Evolutionary conservation across 2,797 vertebrate genomes (phyloP), one percentile per base, ranked within the genome.

Genomic region (Trichosurus vulpecula): DNA sequence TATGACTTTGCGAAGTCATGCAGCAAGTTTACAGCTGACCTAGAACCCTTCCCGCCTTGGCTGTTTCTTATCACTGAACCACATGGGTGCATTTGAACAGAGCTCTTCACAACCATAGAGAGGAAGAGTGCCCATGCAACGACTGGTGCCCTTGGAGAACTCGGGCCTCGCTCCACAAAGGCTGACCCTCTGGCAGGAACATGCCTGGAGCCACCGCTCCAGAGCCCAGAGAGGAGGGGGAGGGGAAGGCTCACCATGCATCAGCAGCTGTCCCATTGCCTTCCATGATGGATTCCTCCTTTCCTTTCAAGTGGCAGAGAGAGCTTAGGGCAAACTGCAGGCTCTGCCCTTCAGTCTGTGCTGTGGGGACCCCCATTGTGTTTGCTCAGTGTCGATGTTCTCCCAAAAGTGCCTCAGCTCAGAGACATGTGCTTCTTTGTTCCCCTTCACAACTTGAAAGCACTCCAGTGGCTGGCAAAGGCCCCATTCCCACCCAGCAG

Each of bases 351-450:
- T 13, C 35, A 11, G 22, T 91, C 41, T 92, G 56, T 92, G 95
- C 90, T 53, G 27, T 61, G 27, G 61, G 54, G 35, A 95, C n/a
- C 41, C 22, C 74, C 94, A 90, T 96, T 98, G 96, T 97, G 91
- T 97, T 93, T 97, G 98, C 87, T 98, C 95, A 81, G 55, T 4
- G 1, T 97, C 94, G 94, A 16, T 92, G 92, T 93, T 90, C 13
- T 56, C 91, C 92, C 91, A 87, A 93, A 0, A 0, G 66, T 55
- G 95, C 30, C 27, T 54, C 66, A 91, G 95, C 96, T 92, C 52
- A 92, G 94, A 96, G 97, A 96, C 94, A 93, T 29, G 54, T 93
- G 74, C 52, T 58, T 12, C 52, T 92, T 95, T 54, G 14, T 95
- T 92, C 51, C n/a, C 41, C 87, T 56, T 56, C 56, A 10, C 56